phyloP scores from a whole-genome alignment of 2,888 invertebrate species.

The Blastobasis adustella region DNA sequence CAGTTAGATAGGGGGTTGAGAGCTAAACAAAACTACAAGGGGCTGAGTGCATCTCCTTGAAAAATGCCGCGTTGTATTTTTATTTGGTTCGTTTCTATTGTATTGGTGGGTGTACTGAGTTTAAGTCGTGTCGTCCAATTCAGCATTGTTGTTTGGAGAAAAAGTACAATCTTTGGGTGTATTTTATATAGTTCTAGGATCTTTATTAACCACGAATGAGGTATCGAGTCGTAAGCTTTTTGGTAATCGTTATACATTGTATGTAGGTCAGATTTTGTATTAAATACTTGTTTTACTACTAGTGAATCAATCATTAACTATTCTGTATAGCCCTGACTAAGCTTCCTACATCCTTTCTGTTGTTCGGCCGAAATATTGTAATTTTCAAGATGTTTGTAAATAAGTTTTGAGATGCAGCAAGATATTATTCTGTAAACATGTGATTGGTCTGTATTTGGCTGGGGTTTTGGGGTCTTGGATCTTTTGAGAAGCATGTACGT shows the following conservation, averaged over 20 bases:
- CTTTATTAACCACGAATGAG: constrained; percentile 19
- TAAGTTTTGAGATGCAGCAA: constrained; percentile 13
- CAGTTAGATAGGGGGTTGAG: constrained; percentile 1
- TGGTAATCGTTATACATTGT: constrained; percentile 18
- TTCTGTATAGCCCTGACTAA: constrained; percentile 1
- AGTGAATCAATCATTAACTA: constrained; percentile 8
- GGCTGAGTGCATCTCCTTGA: constrained; percentile 15
- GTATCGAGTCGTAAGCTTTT: constrained; percentile 20
- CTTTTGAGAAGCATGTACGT: constrained; percentile 19
- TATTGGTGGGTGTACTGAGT: background rate
- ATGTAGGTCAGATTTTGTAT: constrained; percentile 8
- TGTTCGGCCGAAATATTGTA: too few species aligned
- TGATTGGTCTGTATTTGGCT: constrained; percentile 21
- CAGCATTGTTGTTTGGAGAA: constrained; percentile 6
- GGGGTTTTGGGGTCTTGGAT: constrained; percentile 12
- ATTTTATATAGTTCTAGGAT: constrained; percentile 15
- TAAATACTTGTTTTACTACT: constrained; percentile 5
- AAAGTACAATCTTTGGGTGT: constrained; percentile 9
- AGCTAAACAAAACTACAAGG: constrained; percentile 10
- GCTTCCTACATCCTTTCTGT: constrained; percentile 4
- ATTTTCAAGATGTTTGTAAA: constrained; percentile 13
- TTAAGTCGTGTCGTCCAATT: constrained; percentile 12
- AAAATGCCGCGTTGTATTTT: constrained; percentile 15
- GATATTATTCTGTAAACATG: constrained; percentile 22
- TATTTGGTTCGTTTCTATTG: constrained; percentile 5